Evolutionary conservation across 2,888 invertebrate genomes (phyloP).

Genomic region (Muschampia plurimacula): DNA sequence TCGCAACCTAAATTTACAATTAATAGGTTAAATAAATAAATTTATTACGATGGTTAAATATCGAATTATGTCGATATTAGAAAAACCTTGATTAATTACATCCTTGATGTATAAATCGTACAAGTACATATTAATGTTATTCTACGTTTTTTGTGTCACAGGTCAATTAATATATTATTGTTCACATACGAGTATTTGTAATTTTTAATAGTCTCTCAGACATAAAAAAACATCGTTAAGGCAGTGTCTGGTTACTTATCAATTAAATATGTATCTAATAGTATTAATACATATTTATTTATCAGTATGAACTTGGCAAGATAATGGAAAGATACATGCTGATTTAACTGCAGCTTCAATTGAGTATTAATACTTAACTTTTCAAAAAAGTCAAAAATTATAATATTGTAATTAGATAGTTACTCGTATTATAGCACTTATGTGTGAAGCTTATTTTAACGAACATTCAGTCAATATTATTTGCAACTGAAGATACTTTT

Average conservation of each 20-base stretch:
- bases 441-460: not conserved
- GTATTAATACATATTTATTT: slow-evolving; percentile 20
- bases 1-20: too few species aligned
- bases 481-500: not conserved
- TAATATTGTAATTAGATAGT: not conserved
- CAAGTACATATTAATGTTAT: not conserved
- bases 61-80: not conserved
- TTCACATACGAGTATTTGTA: slow-evolving; percentile 1
- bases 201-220: slow-evolving; percentile 46
- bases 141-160: not conserved
- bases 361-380: slow-evolving; percentile 18
- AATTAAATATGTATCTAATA: slow-evolving; percentile 25
- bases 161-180: slow-evolving; percentile 1
- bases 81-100: not conserved
- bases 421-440: not conserved
- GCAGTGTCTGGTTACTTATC: slow-evolving; percentile 63
- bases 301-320: slow-evolving; percentile 48
- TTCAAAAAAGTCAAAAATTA: not conserved
- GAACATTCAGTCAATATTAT: not conserved
- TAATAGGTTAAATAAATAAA: too few species aligned
- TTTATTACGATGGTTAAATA: not conserved
- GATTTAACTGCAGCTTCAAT: slow-evolving; percentile 10
- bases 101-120: slow-evolving; percentile 6
- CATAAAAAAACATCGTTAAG: slow-evolving; percentile 54
- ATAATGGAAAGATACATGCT: slow-evolving; percentile 31